Percentiles rank a stretch among this genome's conserved stretches.
Evolutionary conservation across 2,797 vertebrate species (phyloP).

Genomic region (Cirrhinus mrigala): DNA sequence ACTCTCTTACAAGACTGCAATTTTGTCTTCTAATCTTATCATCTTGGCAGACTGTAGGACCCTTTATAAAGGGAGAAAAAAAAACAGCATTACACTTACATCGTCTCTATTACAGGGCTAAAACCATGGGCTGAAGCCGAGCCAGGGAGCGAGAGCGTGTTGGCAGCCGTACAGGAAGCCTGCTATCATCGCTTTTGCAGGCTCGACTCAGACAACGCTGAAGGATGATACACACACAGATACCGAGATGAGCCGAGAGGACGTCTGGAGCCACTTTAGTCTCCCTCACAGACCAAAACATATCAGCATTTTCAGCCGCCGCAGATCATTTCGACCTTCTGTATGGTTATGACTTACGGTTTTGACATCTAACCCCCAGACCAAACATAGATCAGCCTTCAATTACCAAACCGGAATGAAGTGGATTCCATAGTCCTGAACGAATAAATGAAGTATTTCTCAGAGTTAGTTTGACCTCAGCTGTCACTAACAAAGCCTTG

Average conservation of each 20-base stretch:
- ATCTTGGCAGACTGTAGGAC: slow-evolving; percentile 23
- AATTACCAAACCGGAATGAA: background rate
- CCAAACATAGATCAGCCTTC: background rate
- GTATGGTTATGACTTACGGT: background rate
- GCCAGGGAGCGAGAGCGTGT: slow-evolving; percentile 18
- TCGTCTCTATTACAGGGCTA: slow-evolving; percentile 51
- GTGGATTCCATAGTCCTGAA: background rate
- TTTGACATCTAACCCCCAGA: background rate
- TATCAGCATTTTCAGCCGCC: background rate
- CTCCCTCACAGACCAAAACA: background rate
- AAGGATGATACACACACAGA: slow-evolving; percentile 31
- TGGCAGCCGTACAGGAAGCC: slow-evolving; percentile 35
- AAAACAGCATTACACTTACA: slow-evolving; percentile 36
- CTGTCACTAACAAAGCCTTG: background rate
- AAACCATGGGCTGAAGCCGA: slow-evolving; percentile 19
- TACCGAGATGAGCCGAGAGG: slow-evolving; percentile 16
- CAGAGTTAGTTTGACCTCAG: background rate
- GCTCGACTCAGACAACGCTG: slow-evolving; percentile 30
- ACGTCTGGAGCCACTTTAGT: slow-evolving; percentile 16
- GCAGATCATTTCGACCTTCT: background rate
- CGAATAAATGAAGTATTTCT: slow-evolving; percentile 3
- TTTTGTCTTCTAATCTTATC: slow-evolving; percentile 47
- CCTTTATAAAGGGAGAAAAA: slow-evolving; percentile 31
- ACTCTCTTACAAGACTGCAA: slow-evolving; percentile 39
- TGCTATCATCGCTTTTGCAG: slow-evolving; percentile 40